phyloP scores from a whole-genome alignment of 2,797 vertebrate genomes.

The Sebastes umbrosus region DNA sequence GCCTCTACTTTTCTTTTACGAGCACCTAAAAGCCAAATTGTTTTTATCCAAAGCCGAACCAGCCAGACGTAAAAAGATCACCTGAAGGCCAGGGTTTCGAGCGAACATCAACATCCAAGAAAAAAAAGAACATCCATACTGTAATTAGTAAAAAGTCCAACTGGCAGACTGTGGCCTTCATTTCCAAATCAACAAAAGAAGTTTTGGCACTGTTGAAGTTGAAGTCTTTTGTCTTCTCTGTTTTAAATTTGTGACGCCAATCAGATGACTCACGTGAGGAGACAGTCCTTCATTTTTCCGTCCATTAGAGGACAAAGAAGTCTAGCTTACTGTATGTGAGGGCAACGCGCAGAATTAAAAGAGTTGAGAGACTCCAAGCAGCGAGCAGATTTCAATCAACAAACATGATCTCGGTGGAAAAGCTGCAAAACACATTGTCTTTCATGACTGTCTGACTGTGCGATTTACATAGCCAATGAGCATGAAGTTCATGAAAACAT shows the following conservation, averaged over 20 bases:
- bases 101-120: background rate
- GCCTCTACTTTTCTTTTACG: background rate
- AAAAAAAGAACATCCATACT: no score
- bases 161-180: background rate
- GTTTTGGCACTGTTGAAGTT: background rate
- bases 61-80: background rate
- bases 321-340: background rate
- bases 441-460: conserved; percentile 68
- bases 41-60: background rate
- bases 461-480: conserved; percentile 78
- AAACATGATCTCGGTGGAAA: conserved; percentile 53
- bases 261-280: background rate
- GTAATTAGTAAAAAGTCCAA: background rate
- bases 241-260: background rate
- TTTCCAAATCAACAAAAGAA: conserved; percentile 19
- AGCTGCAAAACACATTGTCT: conserved; percentile 69
- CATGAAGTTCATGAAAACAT: conserved; percentile 79
- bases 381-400: conserved; percentile 64
- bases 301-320: background rate
- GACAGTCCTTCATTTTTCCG: background rate
- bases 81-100: background rate
- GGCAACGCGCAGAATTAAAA: conserved; percentile 1
- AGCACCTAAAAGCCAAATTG: background rate
- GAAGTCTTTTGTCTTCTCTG: no score
- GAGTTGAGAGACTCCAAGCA: conserved; percentile 29